phyloP scores from a whole-genome alignment of 2,113 vertebrate species.

The Charina bottae region DNA sequence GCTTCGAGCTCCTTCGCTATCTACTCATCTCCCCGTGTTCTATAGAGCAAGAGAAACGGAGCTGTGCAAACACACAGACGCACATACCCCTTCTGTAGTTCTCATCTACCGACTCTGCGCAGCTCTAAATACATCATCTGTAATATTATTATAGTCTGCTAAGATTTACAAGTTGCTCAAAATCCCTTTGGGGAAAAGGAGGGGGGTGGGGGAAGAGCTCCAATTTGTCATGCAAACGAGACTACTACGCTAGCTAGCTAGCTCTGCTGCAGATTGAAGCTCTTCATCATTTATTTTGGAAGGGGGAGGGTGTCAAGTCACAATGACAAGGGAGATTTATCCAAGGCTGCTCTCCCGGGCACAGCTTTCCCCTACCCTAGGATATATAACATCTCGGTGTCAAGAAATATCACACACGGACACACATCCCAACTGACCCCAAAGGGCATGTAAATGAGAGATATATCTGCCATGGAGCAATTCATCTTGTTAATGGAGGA shows the following conservation, averaged over 20 bases:
- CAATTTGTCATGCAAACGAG: conserved; percentile 55
- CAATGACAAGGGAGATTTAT: conserved; percentile 27
- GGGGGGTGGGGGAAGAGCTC: conserved; percentile 26
- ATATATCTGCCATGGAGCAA: not conserved
- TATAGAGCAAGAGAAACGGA: conserved; percentile 19
- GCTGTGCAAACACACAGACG: not conserved
- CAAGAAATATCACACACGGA: too few species aligned
- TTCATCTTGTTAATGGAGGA: conserved; percentile 11
- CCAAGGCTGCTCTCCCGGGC: conserved; percentile 9
- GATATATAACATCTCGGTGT: not conserved
- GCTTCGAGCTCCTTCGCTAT: not conserved
- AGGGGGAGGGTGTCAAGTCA: not conserved
- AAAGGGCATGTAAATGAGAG: not conserved
- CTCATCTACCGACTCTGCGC: conserved; percentile 24
- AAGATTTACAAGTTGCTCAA: conserved; percentile 55
- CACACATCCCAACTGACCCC: not conserved
- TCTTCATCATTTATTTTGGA: conserved; percentile 49
- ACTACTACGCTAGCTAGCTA: too few species aligned
- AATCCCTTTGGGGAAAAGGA: conserved; percentile 45
- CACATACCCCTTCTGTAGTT: not conserved
- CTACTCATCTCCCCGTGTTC: not conserved
- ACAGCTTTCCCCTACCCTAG: not conserved
- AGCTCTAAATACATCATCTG: conserved; percentile 32
- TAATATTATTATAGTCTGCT: conserved; percentile 45
- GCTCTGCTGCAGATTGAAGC: conserved; percentile 40